Conservation (phyloP, 2,797 vertebrate species). For the Karalla daura region DNA sequence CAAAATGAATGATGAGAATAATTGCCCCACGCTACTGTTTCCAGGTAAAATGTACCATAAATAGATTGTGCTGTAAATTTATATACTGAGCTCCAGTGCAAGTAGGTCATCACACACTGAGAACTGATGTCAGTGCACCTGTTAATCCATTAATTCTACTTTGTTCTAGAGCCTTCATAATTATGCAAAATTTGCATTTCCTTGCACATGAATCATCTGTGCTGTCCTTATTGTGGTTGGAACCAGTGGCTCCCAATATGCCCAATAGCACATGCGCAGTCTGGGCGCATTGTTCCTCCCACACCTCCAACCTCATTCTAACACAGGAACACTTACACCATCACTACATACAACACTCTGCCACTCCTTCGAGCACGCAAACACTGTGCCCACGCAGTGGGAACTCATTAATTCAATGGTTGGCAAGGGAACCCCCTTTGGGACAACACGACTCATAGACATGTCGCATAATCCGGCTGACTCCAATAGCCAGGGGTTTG, state of each 20-base stretch:
- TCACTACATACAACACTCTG: not conserved
- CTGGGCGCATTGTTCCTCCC: slow-evolving; percentile 2
- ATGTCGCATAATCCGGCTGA: slow-evolving; percentile 48
- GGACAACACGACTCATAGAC: slow-evolving; percentile 51
- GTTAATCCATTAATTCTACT: slow-evolving; percentile 37
- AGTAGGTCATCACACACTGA: slow-evolving; percentile 44
- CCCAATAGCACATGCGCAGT: not conserved
- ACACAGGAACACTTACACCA: slow-evolving; percentile 25
- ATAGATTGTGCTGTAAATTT: not conserved
- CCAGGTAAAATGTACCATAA: not conserved
- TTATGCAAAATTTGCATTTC: slow-evolving; percentile 43
- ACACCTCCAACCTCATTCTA: slow-evolving; percentile 1
- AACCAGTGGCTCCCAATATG: not conserved
- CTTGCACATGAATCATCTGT: slow-evolving; percentile 30
- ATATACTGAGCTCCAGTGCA: slow-evolving; percentile 13
- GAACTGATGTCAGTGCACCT: slow-evolving; percentile 37
- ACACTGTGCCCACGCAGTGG: slow-evolving; percentile 26
- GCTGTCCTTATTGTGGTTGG: slow-evolving; percentile 6
- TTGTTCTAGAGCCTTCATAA: slow-evolving; percentile 2
- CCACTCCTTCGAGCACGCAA: slow-evolving; percentile 11
- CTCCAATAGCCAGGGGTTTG: slow-evolving; percentile 42
- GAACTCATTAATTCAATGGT: slow-evolving; percentile 60
- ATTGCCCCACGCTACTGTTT: not conserved
- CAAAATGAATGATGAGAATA: not conserved
- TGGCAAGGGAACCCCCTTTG: slow-evolving; percentile 41